These are phyloP conservation scores for Nomia melanderi DNA, from an alignment of 1,140 invertebrate genomes.

Conservation along the genomic window DNA sequence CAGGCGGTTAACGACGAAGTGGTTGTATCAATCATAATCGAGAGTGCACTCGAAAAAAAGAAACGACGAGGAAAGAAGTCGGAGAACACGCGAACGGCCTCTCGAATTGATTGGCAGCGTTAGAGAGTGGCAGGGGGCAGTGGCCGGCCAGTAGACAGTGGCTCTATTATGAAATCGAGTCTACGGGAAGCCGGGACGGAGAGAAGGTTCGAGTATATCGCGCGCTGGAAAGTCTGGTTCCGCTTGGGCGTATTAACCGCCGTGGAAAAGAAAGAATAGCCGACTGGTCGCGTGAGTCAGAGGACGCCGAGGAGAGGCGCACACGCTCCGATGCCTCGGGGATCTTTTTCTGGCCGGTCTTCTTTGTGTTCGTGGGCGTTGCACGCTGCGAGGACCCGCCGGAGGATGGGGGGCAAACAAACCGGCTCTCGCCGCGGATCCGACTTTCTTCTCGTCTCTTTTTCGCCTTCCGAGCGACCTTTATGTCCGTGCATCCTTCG, in stretches of 20 bases:
- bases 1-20: too few relatives aligned
- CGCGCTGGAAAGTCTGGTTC: not conserved
- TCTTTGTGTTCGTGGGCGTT: constrained; percentile 9
- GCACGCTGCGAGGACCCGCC: not conserved
- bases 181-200: not conserved
- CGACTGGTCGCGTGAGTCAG: constrained; percentile 41
- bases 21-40: too few relatives aligned
- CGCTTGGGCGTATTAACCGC: not conserved
- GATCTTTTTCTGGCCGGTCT: constrained; percentile 33
- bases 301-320: not conserved
- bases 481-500: too few relatives aligned
- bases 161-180: not conserved
- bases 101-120: too few relatives aligned
- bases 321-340: not conserved
- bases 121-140: too few relatives aligned
- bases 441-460: not conserved
- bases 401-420: constrained; percentile 20
- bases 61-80: too few relatives aligned
- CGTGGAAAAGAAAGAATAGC: not conserved
- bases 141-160: not conserved
- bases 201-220: not conserved
- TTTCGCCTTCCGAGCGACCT: not conserved
- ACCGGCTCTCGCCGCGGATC: not conserved
- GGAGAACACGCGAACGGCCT: too few relatives aligned
- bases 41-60: too few relatives aligned